Evolutionary conservation across 2,797 vertebrate species (phyloP).

Genomic region (Gymnodraco acuticeps): DNA sequence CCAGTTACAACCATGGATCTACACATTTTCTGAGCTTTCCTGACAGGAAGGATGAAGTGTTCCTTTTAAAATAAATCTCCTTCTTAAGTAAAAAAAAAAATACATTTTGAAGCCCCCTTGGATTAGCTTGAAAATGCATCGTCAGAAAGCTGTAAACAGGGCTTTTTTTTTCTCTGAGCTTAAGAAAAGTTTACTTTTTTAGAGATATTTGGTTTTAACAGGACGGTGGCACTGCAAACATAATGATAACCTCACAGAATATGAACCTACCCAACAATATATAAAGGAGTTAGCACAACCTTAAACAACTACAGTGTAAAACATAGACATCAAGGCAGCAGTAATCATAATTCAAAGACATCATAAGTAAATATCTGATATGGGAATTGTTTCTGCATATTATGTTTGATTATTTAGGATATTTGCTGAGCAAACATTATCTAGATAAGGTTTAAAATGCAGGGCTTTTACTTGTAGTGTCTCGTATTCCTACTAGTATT

Average conservation of each 20-base stretch:
- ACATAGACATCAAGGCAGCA: not conserved
- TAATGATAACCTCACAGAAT: not conserved
- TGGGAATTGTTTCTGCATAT: not conserved
- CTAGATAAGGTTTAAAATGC: not conserved
- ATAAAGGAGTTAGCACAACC: not conserved
- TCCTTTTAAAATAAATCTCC: not conserved
- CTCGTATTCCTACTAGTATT: not conserved
- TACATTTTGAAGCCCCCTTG: not conserved
- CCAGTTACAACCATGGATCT: not conserved
- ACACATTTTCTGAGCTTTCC: not conserved
- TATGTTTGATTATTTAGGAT: not conserved
- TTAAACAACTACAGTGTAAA: not conserved
- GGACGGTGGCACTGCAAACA: not conserved
- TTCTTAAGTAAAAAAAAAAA: not conserved
- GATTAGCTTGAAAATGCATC: not conserved
- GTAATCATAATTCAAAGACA: not conserved
- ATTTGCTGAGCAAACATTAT: not conserved
- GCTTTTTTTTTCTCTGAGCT: not conserved
- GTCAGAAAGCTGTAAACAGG: not conserved
- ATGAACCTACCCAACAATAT: not conserved
- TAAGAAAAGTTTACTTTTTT: not conserved
- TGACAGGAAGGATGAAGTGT: not conserved
- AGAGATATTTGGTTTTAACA: not conserved
- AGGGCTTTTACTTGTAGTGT: not conserved
- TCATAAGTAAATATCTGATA: not conserved